phyloP scores from a whole-genome alignment of 30 jellyfish, hydroid and myxozoan species.

The Haliclystus octoradiatus region DNA sequence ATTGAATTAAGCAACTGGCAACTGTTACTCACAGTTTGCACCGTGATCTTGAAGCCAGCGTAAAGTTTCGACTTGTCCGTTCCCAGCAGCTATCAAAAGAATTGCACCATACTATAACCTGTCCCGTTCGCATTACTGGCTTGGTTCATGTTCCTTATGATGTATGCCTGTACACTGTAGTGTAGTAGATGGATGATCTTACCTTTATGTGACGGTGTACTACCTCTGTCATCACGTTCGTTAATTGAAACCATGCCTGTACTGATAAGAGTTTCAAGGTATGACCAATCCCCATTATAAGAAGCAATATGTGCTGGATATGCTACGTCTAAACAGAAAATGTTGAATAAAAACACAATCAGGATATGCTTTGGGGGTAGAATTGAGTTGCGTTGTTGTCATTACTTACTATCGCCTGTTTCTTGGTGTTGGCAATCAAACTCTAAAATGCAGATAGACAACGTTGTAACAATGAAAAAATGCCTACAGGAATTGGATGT shows the following conservation, averaged over 20 bases:
- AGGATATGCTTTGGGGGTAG: neutral
- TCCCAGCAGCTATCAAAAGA: slow-evolving; percentile 72
- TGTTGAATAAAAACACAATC: neutral
- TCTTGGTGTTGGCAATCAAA: slow-evolving; percentile 79
- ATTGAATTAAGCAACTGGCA: too few relatives aligned
- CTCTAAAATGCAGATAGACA: slow-evolving; percentile 23
- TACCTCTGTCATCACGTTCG: slow-evolving; percentile 80
- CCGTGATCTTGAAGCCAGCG: slow-evolving; percentile 85
- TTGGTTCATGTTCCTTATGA: too few relatives aligned
- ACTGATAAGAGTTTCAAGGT: slow-evolving; percentile 61
- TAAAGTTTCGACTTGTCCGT: slow-evolving; percentile 83
- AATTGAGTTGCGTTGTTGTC: neutral
- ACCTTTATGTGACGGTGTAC: slow-evolving; percentile 91
- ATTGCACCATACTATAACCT: too few relatives aligned
- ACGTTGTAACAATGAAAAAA: too few relatives aligned
- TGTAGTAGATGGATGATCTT: too few relatives aligned
- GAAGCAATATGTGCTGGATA: slow-evolving; percentile 88
- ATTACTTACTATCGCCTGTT: slow-evolving; percentile 58
- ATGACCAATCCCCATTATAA: slow-evolving; percentile 67
- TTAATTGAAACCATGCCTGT: slow-evolving; percentile 78
- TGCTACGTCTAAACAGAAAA: slow-evolving; percentile 44
- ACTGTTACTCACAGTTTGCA: slow-evolving; percentile 76
- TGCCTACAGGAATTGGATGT: too few relatives aligned
- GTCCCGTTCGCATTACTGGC: too few relatives aligned
- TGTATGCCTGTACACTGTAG: too few relatives aligned